Conservation (phyloP, 1,140 invertebrate species). For the Sesamia nonagrioides region DNA sequence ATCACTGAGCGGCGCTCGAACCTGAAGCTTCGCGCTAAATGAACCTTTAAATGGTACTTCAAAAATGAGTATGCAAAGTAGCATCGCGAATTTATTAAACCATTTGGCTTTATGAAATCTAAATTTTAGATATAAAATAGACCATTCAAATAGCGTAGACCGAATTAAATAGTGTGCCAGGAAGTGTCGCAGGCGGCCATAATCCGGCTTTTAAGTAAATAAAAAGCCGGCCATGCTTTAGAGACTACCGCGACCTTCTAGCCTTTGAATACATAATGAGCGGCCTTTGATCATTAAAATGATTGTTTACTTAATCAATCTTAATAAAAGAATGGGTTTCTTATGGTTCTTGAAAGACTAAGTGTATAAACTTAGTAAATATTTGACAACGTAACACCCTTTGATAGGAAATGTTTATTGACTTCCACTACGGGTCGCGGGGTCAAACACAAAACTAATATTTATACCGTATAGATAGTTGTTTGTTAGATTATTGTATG, state of each 20-base stretch:
- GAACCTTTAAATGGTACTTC: slow-evolving; percentile 24
- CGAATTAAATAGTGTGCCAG: slow-evolving; percentile 59
- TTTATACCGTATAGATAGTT: neutral
- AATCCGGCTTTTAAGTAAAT: slow-evolving; percentile 66
- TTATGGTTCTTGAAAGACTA: too few species aligned
- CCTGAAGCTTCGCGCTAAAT: slow-evolving; percentile 18
- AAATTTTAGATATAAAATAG: slow-evolving; percentile 39
- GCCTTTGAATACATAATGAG: slow-evolving; percentile 71
- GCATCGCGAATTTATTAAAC: slow-evolving; percentile 21
- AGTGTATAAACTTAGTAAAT: neutral
- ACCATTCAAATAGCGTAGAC: slow-evolving; percentile 51
- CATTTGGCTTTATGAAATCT: slow-evolving; percentile 26
- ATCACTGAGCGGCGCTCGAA: slow-evolving; percentile 12
- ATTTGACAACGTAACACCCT: neutral
- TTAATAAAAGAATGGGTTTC: slow-evolving; percentile 34
- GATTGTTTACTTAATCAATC: slow-evolving; percentile 63
- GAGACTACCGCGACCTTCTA: slow-evolving; percentile 52
- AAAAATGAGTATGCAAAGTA: slow-evolving; percentile 32
- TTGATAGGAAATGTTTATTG: neutral
- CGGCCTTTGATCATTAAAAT: slow-evolving; percentile 68
- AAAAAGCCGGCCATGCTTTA: slow-evolving; percentile 53
- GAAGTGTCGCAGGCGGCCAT: slow-evolving; percentile 58
- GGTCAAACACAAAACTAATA: slow-evolving; percentile 8
- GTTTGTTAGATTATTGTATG: neutral
- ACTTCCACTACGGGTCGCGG: neutral